Evolutionary conservation across 2,888 invertebrate genomes (phyloP).

Genomic region (Pristionchus arcanus): DNA sequence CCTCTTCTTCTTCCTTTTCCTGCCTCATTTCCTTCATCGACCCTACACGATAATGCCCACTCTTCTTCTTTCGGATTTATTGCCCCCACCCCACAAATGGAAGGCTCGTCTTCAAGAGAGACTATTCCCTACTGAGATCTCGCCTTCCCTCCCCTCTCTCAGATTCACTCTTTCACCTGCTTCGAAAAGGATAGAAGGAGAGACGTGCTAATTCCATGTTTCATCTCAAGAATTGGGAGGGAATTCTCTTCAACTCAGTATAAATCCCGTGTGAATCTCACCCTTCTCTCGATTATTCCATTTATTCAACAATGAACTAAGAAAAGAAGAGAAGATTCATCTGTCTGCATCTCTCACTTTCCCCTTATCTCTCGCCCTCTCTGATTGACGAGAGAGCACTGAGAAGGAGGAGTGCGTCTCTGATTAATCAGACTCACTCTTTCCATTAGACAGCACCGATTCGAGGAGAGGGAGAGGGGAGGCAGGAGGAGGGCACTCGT

Average conservation of each 20-base stretch:
- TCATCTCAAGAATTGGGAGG: neutral
- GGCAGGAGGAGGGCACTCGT: neutral
- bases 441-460: constrained; percentile 41
- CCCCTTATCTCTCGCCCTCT: neutral
- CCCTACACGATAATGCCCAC: neutral
- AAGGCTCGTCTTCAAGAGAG: neutral
- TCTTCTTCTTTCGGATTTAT: constrained; percentile 8
- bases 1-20: neutral
- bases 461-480: neutral
- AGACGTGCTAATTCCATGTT: neutral
- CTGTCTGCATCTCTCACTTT: neutral
- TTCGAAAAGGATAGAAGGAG: neutral
- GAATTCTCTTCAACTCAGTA: neutral
- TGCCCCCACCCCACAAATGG: neutral
- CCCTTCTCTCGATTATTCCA: neutral
- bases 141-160: neutral
- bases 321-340: neutral
- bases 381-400: neutral
- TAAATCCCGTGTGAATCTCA: constrained; percentile 3
- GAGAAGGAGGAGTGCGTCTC: neutral
- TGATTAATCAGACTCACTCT: constrained; percentile 36
- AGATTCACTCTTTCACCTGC: neutral
- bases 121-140: neutral
- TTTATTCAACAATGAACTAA: neutral
- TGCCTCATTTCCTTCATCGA: constrained; percentile 14